Conservation (phyloP, 64 coral and sea anemone genomes). For the Anthopleura sola region DNA sequence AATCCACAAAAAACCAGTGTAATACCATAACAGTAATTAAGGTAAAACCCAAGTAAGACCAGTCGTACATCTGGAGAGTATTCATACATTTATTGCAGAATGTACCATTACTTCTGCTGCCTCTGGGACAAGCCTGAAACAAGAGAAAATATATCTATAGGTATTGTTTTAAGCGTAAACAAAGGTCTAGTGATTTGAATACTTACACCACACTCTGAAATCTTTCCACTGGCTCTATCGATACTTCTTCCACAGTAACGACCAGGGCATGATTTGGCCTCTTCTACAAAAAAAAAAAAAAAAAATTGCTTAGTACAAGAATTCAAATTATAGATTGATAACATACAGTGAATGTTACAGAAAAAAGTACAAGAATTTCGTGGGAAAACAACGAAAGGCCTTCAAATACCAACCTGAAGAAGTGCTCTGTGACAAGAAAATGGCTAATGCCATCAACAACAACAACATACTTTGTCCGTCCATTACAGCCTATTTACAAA, state of each 20-base stretch:
- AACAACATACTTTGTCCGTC: neutral
- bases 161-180: no score
- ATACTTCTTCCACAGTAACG: constrained; percentile 60
- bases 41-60: constrained; percentile 70
- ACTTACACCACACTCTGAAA: constrained; percentile 64
- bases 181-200: neutral
- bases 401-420: no score
- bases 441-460: neutral
- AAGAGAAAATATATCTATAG: neutral
- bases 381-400: no score
- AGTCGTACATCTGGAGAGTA: constrained; percentile 52
- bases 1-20: constrained; percentile 70
- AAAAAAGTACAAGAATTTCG: no score
- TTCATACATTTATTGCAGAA: constrained; percentile 44
- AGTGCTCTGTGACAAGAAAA: neutral
- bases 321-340: neutral
- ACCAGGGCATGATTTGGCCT: constrained; percentile 34
- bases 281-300: neutral
- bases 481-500: neutral
- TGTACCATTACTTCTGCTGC: constrained; percentile 56
- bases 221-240: neutral
- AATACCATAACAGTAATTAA: constrained; percentile 22
- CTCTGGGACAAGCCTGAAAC: constrained; percentile 66
- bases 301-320: neutral
- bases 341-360: neutral